Percentiles rank a stretch among this genome's conserved stretches.
Conservation (phyloP, 1,140 invertebrate species). For the Lasaia peninsularis region DNA sequence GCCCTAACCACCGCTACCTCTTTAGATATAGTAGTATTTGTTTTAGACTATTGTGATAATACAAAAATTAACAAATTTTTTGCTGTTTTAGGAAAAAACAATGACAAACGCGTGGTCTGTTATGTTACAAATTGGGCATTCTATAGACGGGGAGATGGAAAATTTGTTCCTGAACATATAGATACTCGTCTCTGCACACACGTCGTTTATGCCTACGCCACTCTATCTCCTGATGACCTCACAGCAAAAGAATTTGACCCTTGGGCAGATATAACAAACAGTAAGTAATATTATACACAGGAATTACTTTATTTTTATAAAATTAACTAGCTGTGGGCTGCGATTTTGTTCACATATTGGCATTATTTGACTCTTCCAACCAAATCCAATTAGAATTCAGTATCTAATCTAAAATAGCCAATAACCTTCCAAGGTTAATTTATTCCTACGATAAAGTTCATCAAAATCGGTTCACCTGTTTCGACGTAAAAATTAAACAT, state of each 20-base stretch:
- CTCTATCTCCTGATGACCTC: constrained; percentile 86
- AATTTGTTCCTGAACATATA: constrained; percentile 91
- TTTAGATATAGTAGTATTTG: too few relatives aligned
- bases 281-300: constrained; percentile 73
- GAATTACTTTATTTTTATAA: too few relatives aligned
- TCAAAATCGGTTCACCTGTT: not conserved
- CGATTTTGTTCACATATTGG: too few relatives aligned
- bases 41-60: too few relatives aligned
- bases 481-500: too few relatives aligned
- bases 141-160: constrained; percentile 88
- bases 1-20: too few relatives aligned
- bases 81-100: constrained; percentile 40
- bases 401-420: too few relatives aligned
- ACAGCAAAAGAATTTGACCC: constrained; percentile 88
- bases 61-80: not conserved
- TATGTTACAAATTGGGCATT: constrained; percentile 94
- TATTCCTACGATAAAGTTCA: not conserved
- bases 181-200: constrained; percentile 90
- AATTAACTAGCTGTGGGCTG: too few relatives aligned
- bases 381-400: too few relatives aligned
- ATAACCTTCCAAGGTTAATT: too few relatives aligned
- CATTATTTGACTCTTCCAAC: too few relatives aligned
- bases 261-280: constrained; percentile 91
- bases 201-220: constrained; percentile 94
- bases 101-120: constrained; percentile 83